Conservation (phyloP, 2,888 invertebrate genomes). For the Limnephilus marmoratus region DNA sequence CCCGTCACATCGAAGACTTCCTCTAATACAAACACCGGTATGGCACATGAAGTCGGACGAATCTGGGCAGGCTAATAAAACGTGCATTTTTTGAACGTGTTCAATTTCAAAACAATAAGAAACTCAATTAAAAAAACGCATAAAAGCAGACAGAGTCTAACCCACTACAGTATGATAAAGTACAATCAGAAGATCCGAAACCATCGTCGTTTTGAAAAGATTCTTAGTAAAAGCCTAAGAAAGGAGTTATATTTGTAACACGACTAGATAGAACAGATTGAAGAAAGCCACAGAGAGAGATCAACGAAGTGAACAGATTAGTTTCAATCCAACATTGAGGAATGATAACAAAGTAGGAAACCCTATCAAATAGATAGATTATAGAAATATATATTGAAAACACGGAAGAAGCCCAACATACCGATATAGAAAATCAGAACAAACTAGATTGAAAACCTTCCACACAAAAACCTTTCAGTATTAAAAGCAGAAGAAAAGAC, state of each 20-base stretch:
- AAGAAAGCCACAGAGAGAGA: background rate
- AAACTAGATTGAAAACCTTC: background rate
- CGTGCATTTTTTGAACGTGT: background rate
- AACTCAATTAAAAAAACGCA: background rate
- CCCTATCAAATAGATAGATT: background rate
- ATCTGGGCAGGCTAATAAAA: slow-evolving; percentile 68
- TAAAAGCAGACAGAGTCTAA: background rate
- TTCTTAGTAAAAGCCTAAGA: background rate
- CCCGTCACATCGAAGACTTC: slow-evolving; percentile 76
- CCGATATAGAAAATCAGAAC: background rate
- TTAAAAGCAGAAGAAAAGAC: background rate
- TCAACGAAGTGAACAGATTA: background rate
- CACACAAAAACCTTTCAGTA: background rate
- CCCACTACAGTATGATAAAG: background rate
- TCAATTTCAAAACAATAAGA: background rate
- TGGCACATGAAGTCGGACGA: slow-evolving; percentile 73
- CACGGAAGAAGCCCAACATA: background rate
- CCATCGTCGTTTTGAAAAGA: background rate
- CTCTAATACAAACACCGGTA: slow-evolving; percentile 73
- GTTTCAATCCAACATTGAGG: background rate
- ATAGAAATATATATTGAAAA: no score
- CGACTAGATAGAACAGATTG: background rate
- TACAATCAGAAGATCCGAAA: background rate
- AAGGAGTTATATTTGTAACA: background rate
- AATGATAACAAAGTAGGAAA: background rate